phyloP scores from a whole-genome alignment of 1,140 invertebrate species.

The Zaprionus nigranus region DNA sequence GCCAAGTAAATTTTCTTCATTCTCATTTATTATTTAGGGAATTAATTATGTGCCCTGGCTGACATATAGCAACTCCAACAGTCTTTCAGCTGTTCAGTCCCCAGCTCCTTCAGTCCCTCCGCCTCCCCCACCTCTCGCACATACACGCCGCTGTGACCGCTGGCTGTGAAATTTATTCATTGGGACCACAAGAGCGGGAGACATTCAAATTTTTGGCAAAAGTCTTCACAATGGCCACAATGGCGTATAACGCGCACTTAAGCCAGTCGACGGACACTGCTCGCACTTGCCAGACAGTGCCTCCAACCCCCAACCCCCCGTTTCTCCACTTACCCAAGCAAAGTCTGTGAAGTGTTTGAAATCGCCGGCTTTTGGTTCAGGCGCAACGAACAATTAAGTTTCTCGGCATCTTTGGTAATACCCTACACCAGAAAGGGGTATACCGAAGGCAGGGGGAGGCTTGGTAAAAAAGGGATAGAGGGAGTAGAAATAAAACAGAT shows the following conservation, averaged over 20 bases:
- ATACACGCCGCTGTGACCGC: neutral
- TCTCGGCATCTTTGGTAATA: slow-evolving; percentile 6
- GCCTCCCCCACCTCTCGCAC: neutral
- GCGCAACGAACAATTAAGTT: slow-evolving; percentile 60
- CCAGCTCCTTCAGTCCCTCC: neutral
- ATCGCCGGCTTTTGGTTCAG: slow-evolving; percentile 2
- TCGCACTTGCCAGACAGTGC: slow-evolving; percentile 28
- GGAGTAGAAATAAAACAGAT: slow-evolving; percentile 4
- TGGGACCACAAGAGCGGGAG: slow-evolving; percentile 39
- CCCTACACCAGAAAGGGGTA: neutral
- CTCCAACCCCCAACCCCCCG: neutral
- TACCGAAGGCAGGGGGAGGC: neutral
- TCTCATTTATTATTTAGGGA: slow-evolving; percentile 68
- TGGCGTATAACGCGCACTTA: slow-evolving; percentile 33
- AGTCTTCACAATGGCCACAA: slow-evolving; percentile 31
- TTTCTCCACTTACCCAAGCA: neutral
- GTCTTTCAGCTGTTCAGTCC: neutral
- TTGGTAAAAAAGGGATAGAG: neutral
- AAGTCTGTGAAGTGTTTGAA: slow-evolving; percentile 26
- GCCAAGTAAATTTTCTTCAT: slow-evolving; percentile 50
- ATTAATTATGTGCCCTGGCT: slow-evolving; percentile 60
- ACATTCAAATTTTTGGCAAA: slow-evolving; percentile 34
- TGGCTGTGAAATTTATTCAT: slow-evolving; percentile 70
- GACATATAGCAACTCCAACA: slow-evolving; percentile 18
- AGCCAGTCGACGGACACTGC: slow-evolving; percentile 30